Evolutionary conservation across 2,797 vertebrate genomes (phyloP).

Genomic region (Microcaecilia unicolor): DNA sequence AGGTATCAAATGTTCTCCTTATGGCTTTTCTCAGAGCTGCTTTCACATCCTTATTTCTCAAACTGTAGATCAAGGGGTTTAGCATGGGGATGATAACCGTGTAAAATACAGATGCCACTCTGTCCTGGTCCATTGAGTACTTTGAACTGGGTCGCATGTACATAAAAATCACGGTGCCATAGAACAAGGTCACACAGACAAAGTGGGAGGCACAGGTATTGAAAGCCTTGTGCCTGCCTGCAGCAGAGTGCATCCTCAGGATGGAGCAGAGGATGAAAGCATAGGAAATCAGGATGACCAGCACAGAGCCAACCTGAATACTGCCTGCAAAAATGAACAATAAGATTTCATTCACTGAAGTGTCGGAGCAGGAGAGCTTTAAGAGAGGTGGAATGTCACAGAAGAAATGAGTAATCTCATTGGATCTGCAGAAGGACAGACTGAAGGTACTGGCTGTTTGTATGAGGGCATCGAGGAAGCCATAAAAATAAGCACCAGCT

Average conservation of each 20-base stretch:
- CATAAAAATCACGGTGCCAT: constrained; percentile 3
- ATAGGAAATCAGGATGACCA: background rate
- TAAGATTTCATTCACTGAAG: background rate
- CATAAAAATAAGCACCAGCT: background rate
- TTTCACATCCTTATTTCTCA: constrained; percentile 1
- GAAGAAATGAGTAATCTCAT: no score
- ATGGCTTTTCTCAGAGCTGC: background rate
- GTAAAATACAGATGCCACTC: background rate
- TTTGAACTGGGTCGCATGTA: background rate
- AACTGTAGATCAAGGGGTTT: constrained; percentile 5
- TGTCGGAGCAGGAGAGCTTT: constrained; percentile 2
- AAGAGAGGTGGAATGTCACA: constrained; percentile 1
- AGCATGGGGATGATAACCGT: constrained; percentile 4
- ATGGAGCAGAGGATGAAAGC: background rate
- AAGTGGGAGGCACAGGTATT: constrained; percentile 2
- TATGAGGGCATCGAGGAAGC: background rate
- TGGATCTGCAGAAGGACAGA: no score
- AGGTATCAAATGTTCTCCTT: background rate
- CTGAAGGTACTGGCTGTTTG: background rate
- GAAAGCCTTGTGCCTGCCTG: constrained; percentile 1
- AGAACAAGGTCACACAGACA: constrained; percentile 3
- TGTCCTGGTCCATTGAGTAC: background rate
- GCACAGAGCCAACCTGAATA: constrained; percentile 1
- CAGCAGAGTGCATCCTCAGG: background rate
- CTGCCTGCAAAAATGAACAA: background rate